These are phyloP conservation scores for Notodonta dromedarius DNA, from an alignment of 2,888 invertebrate genomes.

Conservation along the genomic window DNA sequence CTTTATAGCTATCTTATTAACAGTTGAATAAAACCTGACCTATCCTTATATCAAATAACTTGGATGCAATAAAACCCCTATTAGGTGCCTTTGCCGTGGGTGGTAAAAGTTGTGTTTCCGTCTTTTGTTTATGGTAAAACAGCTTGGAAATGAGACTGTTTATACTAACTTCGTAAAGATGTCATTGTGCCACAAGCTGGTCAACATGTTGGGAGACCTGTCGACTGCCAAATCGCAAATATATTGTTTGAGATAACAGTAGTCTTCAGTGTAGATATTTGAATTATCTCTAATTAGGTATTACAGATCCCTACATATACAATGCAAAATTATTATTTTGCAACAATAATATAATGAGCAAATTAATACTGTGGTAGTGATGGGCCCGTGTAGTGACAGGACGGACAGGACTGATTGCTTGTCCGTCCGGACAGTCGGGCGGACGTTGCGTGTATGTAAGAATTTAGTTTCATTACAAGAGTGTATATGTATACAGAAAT, in stretches of 20 bases:
- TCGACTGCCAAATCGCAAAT: too few species aligned
- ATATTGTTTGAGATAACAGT: too few species aligned
- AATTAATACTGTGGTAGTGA: constrained; percentile 45
- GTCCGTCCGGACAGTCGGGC: constrained; percentile 50
- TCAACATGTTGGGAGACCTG: not conserved
- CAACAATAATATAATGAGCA: constrained; percentile 35
- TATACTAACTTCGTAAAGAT: too few species aligned
- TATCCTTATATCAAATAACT: not conserved
- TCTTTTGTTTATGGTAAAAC: constrained; percentile 13
- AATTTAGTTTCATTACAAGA: constrained; percentile 21
- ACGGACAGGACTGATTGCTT: constrained; percentile 57
- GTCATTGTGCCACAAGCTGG: too few species aligned
- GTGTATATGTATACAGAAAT: too few species aligned
- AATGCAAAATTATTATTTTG: too few species aligned
- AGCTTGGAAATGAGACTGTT: not conserved
- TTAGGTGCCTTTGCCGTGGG: not conserved
- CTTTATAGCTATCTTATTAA: too few species aligned
- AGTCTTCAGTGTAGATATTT: too few species aligned
- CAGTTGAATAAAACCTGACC: not conserved
- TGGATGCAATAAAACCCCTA: not conserved
- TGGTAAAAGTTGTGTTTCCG: constrained; percentile 9
- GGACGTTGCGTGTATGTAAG: constrained; percentile 40
- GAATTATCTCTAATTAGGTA: too few species aligned
- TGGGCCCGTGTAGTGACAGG: constrained; percentile 39
- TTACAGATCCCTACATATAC: too few species aligned